A percentile compares a stretch with the other conserved stretches of the same genome.
phyloP scores from a whole-genome alignment of 2,888 invertebrate genomes.

The Rhagium mordax region DNA sequence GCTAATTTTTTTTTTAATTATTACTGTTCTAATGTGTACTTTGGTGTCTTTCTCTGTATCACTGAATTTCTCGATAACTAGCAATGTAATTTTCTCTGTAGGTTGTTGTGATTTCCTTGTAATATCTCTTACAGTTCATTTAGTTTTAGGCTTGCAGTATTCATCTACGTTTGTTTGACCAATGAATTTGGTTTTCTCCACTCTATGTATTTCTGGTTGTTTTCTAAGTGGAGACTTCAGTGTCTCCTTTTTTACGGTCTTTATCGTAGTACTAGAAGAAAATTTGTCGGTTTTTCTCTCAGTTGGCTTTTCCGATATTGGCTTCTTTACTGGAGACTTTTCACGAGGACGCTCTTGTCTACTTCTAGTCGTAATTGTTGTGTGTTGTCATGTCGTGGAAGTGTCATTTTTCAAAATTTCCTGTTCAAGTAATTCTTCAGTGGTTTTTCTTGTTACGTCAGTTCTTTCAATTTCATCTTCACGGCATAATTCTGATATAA shows the following conservation, averaged over 20 bases:
- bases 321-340: slow-evolving; percentile 36
- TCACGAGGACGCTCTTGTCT: slow-evolving; percentile 11
- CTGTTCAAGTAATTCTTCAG: slow-evolving; percentile 50
- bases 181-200: slow-evolving; percentile 49
- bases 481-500: slow-evolving; percentile 58
- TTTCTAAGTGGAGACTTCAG: slow-evolving; percentile 38
- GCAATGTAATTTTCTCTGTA: slow-evolving; percentile 49
- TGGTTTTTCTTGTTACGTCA: slow-evolving; percentile 46
- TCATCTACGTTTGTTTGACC: slow-evolving; percentile 51
- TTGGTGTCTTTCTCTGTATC: slow-evolving; percentile 52
- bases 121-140: background rate
- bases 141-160: slow-evolving; percentile 49
- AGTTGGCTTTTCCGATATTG: slow-evolving; percentile 29
- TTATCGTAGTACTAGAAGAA: slow-evolving; percentile 34
- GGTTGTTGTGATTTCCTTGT: slow-evolving; percentile 45
- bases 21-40: slow-evolving; percentile 56
- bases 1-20: too few relatives aligned
- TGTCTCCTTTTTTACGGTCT: slow-evolving; percentile 33
- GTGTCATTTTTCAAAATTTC: slow-evolving; percentile 51
- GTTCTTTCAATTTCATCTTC: slow-evolving; percentile 61
- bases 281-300: slow-evolving; percentile 34
- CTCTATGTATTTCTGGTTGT: slow-evolving; percentile 44
- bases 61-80: slow-evolving; percentile 54
- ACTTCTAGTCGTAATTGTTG: slow-evolving; percentile 27
- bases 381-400: slow-evolving; percentile 30